Conservation (phyloP, 2,113 vertebrate genomes). For the Plecotus auritus region DNA sequence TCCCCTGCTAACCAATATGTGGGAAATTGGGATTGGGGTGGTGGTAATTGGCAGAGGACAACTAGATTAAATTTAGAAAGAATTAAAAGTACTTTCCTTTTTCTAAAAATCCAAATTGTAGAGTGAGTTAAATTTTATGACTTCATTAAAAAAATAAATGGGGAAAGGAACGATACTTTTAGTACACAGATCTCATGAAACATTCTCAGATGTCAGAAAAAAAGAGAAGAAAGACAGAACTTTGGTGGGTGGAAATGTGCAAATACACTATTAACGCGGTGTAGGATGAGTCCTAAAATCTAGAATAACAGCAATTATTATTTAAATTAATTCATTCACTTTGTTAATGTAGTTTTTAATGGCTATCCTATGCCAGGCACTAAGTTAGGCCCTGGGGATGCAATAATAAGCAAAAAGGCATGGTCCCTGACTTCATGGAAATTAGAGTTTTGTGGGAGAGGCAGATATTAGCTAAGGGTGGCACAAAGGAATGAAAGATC, state of each 20-base stretch:
- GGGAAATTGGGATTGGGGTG: slow-evolving; percentile 8
- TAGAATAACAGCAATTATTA: slow-evolving; percentile 74
- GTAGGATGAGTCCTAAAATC: slow-evolving; percentile 70
- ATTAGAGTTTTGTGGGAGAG: slow-evolving; percentile 17
- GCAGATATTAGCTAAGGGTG: background rate
- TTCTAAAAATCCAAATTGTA: slow-evolving; percentile 35
- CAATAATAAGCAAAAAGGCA: slow-evolving; percentile 31
- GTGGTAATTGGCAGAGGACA: background rate
- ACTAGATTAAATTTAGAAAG: slow-evolving; percentile 54
- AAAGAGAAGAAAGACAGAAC: slow-evolving; percentile 69
- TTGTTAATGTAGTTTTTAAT: slow-evolving; percentile 67
- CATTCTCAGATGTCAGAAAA: slow-evolving; percentile 67
- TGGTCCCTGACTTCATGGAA: background rate
- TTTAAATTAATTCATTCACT: slow-evolving; percentile 75
- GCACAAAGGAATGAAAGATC: slow-evolving; percentile 2
- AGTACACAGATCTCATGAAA: slow-evolving; percentile 61
- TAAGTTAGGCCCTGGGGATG: slow-evolving; percentile 34
- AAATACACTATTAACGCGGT: slow-evolving; percentile 76
- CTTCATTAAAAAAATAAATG: slow-evolving; percentile 64
- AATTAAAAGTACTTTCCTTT: slow-evolving; percentile 39
- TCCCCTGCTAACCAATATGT: slow-evolving; percentile 33
- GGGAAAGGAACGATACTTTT: slow-evolving; percentile 54
- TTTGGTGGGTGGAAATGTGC: slow-evolving; percentile 71
- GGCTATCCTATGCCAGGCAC: slow-evolving; percentile 54
- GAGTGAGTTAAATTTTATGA: slow-evolving; percentile 60